Evolutionary conservation across 2,113 vertebrate genomes (phyloP), one percentile per base, ranked within the genome.

Genomic region (Aleadryas rufinucha): DNA sequence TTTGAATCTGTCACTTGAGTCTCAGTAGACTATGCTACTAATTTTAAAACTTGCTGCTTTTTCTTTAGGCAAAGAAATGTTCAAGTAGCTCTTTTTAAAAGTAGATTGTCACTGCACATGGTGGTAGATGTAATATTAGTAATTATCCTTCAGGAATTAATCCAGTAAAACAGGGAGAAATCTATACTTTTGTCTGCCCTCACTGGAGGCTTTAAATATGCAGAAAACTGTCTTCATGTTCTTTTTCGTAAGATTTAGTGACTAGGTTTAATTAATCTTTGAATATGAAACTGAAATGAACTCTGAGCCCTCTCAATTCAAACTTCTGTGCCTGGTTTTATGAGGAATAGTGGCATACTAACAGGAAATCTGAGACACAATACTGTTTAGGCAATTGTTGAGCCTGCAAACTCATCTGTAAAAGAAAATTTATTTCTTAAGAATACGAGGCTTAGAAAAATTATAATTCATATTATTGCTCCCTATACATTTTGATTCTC

Each of bases 11-110:
- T 95, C 95, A 94, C 68, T 95, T 80, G n/a, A 87, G 57, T 93
- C 96, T 96, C 90, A 0, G 30, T 71, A 89, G 87, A 95, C 42
- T 69, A 66, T 49, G n/a, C 44, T 93, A 41, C 83, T 96, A 90
- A 95, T 96, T 96, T 97, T 95, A 97, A 97, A 94, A 87, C 75
- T 88, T 84, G 18, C 66, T 91, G 60, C 50, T 76, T 87, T 87
- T 85, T 93, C 68, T 96, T 87, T 64, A 95, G 84, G 92, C 59
- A 87, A 79, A 90, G 28, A 54, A 94, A 61, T 82, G 44, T 33
- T 83, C 77, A 63, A 53, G 64, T 74, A 84, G 27, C 19, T 93
- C 60, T 86, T 90, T 87, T 78, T 83, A 96, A 93, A 95, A 52
- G 69, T 84, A 85, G 68, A 69, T 77, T 90, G 86, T 92, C 77